phyloP scores from a whole-genome alignment of 2,113 vertebrate genomes.

The Tamias sibiricus region DNA sequence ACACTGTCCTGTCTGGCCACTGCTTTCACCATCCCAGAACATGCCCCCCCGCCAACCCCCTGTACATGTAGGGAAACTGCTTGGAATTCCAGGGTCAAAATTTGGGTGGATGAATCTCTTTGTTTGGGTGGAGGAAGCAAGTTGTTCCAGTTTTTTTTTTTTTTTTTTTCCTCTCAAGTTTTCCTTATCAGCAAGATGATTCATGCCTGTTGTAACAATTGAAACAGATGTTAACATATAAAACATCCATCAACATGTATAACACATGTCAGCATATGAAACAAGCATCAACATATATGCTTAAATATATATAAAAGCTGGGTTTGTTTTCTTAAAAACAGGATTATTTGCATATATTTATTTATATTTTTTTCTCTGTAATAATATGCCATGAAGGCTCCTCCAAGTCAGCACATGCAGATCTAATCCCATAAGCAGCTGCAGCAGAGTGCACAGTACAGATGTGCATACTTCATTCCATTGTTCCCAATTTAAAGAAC shows the following conservation, averaged over 20 bases:
- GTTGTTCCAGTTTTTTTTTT: neutral
- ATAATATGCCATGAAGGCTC: neutral
- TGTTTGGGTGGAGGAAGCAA: neutral
- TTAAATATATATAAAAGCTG: neutral
- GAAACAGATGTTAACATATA: neutral
- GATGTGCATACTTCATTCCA: neutral
- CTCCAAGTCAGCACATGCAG: neutral
- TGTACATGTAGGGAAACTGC: accelerated
- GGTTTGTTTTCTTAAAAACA: neutral
- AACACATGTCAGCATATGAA: neutral
- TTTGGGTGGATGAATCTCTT: neutral
- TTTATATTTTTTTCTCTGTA: neutral
- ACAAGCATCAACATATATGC: neutral
- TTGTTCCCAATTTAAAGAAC: neutral
- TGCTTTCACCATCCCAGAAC: neutral
- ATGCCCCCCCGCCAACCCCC: too few relatives aligned
- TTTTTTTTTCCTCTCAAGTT: neutral
- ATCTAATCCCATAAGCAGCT: neutral
- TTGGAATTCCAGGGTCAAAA: neutral
- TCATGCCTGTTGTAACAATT: neutral
- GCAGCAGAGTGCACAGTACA: neutral
- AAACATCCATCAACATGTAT: too few relatives aligned
- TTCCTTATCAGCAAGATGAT: neutral
- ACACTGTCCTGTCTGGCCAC: neutral
- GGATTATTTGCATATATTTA: neutral